Evolutionary conservation across 2,797 vertebrate genomes (phyloP).

Genomic region (Acanthurus leucopareius): DNA sequence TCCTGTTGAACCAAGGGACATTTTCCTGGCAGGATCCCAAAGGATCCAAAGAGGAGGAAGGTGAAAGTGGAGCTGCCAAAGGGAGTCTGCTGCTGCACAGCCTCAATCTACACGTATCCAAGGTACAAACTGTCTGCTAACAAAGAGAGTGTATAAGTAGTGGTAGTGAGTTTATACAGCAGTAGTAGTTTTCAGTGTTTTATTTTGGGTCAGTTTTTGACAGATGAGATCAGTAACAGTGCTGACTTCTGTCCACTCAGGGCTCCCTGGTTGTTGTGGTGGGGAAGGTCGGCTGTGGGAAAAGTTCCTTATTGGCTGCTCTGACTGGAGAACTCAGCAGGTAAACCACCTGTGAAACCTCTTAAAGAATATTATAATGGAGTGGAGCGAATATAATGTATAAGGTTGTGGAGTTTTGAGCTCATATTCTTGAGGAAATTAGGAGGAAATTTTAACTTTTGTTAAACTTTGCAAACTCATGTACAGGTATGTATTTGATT

Average conservation of each 20-base stretch:
- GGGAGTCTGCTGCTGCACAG: constrained; percentile 85
- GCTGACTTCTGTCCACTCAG: constrained; percentile 72
- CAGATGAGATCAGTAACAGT: not conserved
- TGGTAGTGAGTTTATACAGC: too few species aligned
- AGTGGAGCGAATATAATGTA: not conserved
- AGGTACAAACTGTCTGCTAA: constrained; percentile 77
- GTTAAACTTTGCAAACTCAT: too few species aligned
- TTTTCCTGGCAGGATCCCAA: constrained; percentile 89
- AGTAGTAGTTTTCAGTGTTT: too few species aligned
- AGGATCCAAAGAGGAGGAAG: constrained; percentile 11
- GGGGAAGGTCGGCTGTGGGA: constrained; percentile 96
- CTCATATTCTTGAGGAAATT: not conserved
- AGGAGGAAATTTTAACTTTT: too few species aligned
- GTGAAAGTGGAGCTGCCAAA: constrained; percentile 17
- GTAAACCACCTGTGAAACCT: constrained; percentile 73
- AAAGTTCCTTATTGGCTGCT: constrained; percentile 93
- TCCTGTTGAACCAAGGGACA: constrained; percentile 87
- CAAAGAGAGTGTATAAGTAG: too few species aligned
- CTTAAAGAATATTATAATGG: not conserved
- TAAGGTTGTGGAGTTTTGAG: not conserved
- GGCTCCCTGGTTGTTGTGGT: constrained; percentile 92
- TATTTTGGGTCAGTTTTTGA: too few species aligned
- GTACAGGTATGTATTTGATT: too few species aligned
- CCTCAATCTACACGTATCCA: constrained; percentile 87
- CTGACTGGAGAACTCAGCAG: constrained; percentile 94